Evolutionary conservation across 2,797 vertebrate genomes (phyloP).

Genomic region (Sciurus carolinensis): DNA sequence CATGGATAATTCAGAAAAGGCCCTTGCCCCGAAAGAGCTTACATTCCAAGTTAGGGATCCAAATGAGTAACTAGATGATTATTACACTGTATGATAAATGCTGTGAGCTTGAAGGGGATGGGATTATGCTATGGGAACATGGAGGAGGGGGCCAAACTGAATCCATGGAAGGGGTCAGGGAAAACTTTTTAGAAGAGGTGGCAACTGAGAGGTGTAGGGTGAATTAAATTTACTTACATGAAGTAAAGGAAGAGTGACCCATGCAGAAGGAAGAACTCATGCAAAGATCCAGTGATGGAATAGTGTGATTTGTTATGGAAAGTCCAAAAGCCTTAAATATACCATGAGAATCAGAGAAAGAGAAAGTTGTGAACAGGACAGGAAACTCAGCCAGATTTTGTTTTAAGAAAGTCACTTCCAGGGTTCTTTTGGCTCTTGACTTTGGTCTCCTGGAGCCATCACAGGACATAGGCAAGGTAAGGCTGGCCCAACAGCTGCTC

Average conservation of each 20-base stretch:
- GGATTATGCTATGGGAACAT: neutral
- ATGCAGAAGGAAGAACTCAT: neutral
- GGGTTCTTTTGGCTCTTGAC: neutral
- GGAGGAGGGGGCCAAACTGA: neutral
- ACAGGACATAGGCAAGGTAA: slow-evolving; percentile 91
- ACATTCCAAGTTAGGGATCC: slow-evolving; percentile 42
- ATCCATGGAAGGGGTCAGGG: neutral
- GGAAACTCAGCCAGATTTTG: neutral
- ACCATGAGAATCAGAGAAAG: neutral
- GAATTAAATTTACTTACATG: neutral
- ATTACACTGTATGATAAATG: neutral
- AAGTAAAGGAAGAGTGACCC: neutral
- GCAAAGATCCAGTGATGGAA: neutral
- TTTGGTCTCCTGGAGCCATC: neutral
- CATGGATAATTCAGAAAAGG: slow-evolving; percentile 31
- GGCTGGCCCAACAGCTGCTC: slow-evolving; percentile 90
- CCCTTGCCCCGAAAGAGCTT: slow-evolving; percentile 47
- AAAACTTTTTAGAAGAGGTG: slow-evolving; percentile 1
- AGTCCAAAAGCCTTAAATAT: slow-evolving; percentile 6
- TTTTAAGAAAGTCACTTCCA: slow-evolving; percentile 60
- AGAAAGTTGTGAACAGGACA: neutral
- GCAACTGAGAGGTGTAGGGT: neutral
- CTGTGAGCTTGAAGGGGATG: neutral
- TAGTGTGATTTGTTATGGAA: neutral
- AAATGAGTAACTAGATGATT: slow-evolving; percentile 41